Evolutionary conservation across 2,888 invertebrate species (phyloP).

Genomic region (Morpho deidamia): DNA sequence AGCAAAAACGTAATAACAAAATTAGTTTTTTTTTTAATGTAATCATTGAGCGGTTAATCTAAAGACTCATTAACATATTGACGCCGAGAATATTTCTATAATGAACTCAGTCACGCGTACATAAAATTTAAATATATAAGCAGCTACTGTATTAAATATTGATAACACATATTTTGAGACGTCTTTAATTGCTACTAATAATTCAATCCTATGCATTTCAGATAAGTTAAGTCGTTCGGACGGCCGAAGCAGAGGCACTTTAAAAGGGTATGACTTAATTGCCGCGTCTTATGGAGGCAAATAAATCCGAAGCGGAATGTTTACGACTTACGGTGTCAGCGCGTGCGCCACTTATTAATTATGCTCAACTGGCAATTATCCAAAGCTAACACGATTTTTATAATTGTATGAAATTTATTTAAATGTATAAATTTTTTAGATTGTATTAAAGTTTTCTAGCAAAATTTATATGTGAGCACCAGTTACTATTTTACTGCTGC

Average conservation of each 20-base stretch:
- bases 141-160: conserved; percentile 75
- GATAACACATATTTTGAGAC: conserved; percentile 69
- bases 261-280: conserved; percentile 62
- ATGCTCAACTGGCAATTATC: conserved; percentile 20
- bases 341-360: conserved; percentile 51
- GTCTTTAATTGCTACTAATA: conserved; percentile 69
- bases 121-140: conserved; percentile 70
- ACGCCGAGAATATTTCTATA: conserved; percentile 52
- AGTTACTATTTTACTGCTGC: too few relatives aligned
- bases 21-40: conserved; percentile 6
- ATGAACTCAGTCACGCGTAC: conserved; percentile 69
- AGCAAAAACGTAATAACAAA: conserved; percentile 7
- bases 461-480: neutral
- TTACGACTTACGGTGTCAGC: conserved; percentile 35
- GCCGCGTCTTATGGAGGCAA: conserved; percentile 43
- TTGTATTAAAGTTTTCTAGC: neutral
- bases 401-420: conserved; percentile 1
- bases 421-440: conserved; percentile 1
- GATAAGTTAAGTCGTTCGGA: conserved; percentile 52
- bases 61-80: conserved; percentile 46
- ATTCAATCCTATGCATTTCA: conserved; percentile 63
- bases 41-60: conserved; percentile 23
- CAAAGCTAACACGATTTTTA: conserved; percentile 16
- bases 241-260: conserved; percentile 37
- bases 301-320: conserved; percentile 50